Conservation (phyloP, 2,888 invertebrate genomes). For the Amphiduros pacificus region DNA sequence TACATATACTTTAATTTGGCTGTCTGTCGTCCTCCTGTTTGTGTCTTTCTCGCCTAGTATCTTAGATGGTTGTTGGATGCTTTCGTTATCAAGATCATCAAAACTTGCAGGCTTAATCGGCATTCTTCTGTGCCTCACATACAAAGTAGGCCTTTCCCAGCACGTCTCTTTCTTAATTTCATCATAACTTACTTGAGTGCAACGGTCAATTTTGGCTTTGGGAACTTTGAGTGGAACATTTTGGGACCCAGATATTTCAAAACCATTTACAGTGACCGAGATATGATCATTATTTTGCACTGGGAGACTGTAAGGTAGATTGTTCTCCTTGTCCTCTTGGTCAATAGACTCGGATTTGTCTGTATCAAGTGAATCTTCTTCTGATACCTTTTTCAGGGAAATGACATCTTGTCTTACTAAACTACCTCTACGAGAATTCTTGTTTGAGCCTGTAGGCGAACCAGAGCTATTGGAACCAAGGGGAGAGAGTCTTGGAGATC, state of each 20-base stretch:
- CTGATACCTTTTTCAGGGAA: background rate
- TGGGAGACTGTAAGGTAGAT: background rate
- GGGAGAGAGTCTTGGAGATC: too few species aligned
- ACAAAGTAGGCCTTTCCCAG: conserved; percentile 23
- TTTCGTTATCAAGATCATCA: too few species aligned
- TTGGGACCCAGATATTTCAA: background rate
- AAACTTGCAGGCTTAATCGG: background rate
- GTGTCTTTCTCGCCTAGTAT: background rate
- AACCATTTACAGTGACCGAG: background rate
- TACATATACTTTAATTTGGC: too few species aligned
- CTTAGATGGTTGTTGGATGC: too few species aligned
- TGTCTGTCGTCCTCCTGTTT: too few species aligned
- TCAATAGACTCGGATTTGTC: too few species aligned
- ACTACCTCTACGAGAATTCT: background rate
- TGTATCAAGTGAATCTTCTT: background rate
- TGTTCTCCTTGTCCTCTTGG: background rate
- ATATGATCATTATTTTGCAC: background rate
- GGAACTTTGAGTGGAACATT: background rate
- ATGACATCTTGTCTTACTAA: conserved; percentile 6
- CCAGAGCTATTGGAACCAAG: background rate
- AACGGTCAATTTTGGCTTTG: conserved; percentile 22
- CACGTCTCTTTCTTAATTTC: conserved; percentile 38
- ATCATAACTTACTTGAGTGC: conserved; percentile 29
- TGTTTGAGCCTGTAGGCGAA: background rate
- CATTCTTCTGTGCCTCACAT: conserved; percentile 2